These are phyloP conservation scores for Nezara viridula DNA, from an alignment of 2,888 invertebrate genomes.

Conservation along the genomic window DNA sequence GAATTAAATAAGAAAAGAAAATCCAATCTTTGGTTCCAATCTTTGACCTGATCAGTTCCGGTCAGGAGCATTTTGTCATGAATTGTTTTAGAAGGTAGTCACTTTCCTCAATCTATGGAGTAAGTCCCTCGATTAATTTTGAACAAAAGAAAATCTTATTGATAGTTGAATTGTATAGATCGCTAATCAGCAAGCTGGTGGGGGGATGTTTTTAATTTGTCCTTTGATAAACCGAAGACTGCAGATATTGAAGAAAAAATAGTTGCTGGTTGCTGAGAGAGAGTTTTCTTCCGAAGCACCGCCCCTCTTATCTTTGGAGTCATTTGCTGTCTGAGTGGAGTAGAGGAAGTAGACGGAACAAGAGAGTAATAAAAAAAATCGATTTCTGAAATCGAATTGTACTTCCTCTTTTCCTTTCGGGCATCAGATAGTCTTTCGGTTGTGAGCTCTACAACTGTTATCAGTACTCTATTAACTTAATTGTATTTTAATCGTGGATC, in stretches of 20 bases:
- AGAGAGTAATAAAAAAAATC: not conserved
- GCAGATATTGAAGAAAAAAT: not conserved
- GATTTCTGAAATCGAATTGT: not conserved
- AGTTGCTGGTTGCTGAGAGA: not conserved
- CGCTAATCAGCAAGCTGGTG: too few species aligned
- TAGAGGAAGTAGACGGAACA: not conserved
- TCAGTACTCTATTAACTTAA: too few species aligned
- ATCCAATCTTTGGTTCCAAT: not conserved
- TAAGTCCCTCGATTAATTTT: not conserved
- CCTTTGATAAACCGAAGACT: too few species aligned
- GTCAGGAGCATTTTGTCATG: not conserved
- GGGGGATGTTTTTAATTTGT: too few species aligned
- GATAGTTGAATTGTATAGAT: too few species aligned
- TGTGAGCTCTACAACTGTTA: too few species aligned
- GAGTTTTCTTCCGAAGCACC: not conserved
- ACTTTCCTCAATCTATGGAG: not conserved
- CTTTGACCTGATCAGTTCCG: not conserved
- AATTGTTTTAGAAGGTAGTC: not conserved
- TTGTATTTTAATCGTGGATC: too few species aligned
- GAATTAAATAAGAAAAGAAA: conserved; percentile 9
- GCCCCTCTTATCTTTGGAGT: not conserved
- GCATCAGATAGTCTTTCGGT: not conserved
- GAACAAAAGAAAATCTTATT: not conserved
- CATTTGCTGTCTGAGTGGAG: not conserved
- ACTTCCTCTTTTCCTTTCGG: not conserved